Evolutionary conservation across 2,888 invertebrate genomes (phyloP).

Genomic region (Thecophora atra): DNA sequence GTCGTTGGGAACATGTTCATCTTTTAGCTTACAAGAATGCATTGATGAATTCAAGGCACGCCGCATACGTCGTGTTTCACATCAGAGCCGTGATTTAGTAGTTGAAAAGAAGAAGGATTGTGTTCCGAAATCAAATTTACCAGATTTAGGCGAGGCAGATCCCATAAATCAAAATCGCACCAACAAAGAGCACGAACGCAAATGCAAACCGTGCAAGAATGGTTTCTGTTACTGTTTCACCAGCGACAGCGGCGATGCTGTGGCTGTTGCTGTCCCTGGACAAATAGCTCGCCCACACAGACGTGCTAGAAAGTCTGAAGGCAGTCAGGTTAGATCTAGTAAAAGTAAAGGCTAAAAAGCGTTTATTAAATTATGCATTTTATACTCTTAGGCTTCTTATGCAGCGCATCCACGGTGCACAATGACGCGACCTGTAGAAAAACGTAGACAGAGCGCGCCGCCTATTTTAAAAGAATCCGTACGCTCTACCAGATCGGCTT

Average conservation of each 20-base stretch:
- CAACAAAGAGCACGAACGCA: conserved; percentile 61
- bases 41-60: conserved; percentile 61
- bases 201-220: conserved; percentile 62
- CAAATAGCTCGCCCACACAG: conserved; percentile 48
- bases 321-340: conserved; percentile 46
- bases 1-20: conserved; percentile 54
- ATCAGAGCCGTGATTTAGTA: conserved; percentile 51
- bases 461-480: conserved; percentile 35
- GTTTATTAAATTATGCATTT: background rate
- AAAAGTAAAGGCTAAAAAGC: background rate
- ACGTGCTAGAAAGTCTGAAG: conserved; percentile 52
- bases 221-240: conserved; percentile 66
- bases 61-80: conserved; percentile 55
- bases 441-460: conserved; percentile 44
- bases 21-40: conserved; percentile 62
- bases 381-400: conserved; percentile 20
- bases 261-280: background rate
- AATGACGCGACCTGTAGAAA: conserved; percentile 36
- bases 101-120: conserved; percentile 17
- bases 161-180: conserved; percentile 61
- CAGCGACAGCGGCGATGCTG: conserved; percentile 63
- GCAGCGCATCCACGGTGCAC: conserved; percentile 3
- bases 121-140: background rate
- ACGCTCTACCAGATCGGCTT: background rate
- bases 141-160: conserved; percentile 50